phyloP scores from a whole-genome alignment of 2,797 vertebrate genomes.

The Pampus argenteus region DNA sequence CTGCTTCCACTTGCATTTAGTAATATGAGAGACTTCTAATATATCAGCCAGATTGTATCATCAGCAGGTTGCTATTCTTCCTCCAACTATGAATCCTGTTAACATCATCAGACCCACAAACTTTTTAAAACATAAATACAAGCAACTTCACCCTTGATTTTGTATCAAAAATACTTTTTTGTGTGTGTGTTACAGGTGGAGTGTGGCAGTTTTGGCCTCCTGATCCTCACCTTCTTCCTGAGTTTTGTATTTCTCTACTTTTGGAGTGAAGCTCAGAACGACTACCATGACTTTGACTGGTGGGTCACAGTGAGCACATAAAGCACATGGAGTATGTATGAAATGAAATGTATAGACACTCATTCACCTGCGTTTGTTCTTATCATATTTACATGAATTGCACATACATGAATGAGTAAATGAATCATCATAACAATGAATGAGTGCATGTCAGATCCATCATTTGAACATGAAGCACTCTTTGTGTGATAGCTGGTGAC shows the following conservation, averaged over 20 bases:
- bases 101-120: too few relatives aligned
- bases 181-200: constrained; percentile 83
- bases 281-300: constrained; percentile 94
- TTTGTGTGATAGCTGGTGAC: not conserved
- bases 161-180: not conserved
- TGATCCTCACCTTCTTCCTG: constrained; percentile 87
- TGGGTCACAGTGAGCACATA: constrained; percentile 68
- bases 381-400: not conserved
- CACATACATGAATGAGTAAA: not conserved
- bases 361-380: not conserved
- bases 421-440: not conserved
- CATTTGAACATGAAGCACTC: not conserved
- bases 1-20: constrained; percentile 8
- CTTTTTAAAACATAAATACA: not conserved
- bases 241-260: constrained; percentile 90
- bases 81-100: not conserved
- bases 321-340: too few relatives aligned
- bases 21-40: constrained; percentile 4
- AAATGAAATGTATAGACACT: too few relatives aligned
- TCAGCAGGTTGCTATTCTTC: not conserved
- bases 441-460: not conserved
- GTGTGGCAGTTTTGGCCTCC: constrained; percentile 85
- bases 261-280: constrained; percentile 92
- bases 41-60: not conserved
- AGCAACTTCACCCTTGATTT: not conserved